Percentiles rank a stretch among this genome's conserved stretches.
Conservation (phyloP, 2,113 vertebrate genomes). For the Planiliza haematocheilus region DNA sequence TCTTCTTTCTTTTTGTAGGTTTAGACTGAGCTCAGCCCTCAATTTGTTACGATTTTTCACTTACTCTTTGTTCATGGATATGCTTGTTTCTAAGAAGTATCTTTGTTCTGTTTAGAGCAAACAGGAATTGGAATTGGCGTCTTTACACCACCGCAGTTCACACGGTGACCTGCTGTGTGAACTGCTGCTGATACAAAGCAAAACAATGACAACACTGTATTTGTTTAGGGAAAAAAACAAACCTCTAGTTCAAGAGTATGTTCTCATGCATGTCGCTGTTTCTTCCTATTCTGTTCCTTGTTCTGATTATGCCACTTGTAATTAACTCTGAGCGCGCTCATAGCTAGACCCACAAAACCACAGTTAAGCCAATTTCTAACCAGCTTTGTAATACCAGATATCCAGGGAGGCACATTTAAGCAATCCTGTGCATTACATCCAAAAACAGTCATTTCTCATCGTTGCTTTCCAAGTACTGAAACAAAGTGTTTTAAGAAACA, state of each 20-base stretch:
- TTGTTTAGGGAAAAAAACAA: neutral
- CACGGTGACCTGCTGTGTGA: neutral
- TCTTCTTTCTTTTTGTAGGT: slow-evolving; percentile 3
- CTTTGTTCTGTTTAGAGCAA: slow-evolving; percentile 34
- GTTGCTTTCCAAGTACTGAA: neutral
- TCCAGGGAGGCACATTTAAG: neutral
- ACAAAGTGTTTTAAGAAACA: neutral
- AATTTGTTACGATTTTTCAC: slow-evolving; percentile 28
- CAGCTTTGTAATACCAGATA: neutral
- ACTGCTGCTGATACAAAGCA: too few species aligned
- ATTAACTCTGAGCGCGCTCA: neutral
- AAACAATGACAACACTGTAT: neutral
- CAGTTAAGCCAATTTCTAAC: neutral
- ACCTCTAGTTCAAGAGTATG: neutral
- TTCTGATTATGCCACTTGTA: neutral
- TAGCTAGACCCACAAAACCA: neutral
- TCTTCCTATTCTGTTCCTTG: neutral
- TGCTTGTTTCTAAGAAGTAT: slow-evolving; percentile 2
- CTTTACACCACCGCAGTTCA: neutral
- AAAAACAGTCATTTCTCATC: neutral
- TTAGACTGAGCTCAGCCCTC: slow-evolving; percentile 5
- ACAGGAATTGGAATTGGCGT: slow-evolving; percentile 2
- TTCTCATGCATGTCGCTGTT: neutral
- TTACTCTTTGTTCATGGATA: neutral
- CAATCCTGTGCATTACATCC: neutral